A percentile compares a stretch with the other conserved stretches of the same genome.
phyloP scores from a whole-genome alignment of 2,113 vertebrate genomes.

The Morone saxatilis region DNA sequence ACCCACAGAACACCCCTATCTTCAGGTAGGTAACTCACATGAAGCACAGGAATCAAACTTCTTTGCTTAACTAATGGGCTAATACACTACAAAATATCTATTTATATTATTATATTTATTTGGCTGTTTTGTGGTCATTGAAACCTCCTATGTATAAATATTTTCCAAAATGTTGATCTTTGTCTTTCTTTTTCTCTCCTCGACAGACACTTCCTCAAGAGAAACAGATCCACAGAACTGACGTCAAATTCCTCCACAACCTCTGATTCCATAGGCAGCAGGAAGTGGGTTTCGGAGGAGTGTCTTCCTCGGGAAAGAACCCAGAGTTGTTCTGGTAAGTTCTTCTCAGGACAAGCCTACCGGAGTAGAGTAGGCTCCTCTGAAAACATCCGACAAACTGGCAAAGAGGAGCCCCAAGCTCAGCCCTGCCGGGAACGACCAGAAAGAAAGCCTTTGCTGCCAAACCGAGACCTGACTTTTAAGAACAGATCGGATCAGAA shows the following conservation, averaged over 20 bases:
- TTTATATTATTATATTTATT: not conserved
- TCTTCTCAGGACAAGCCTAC: constrained; percentile 64
- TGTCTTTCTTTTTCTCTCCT: not conserved
- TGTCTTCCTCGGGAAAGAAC: constrained; percentile 78
- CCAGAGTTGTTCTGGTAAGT: constrained; percentile 71
- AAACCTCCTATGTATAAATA: not conserved
- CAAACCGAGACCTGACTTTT: constrained; percentile 74
- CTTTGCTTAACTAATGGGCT: not conserved
- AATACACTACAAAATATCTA: not conserved
- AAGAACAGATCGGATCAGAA: constrained; percentile 65
- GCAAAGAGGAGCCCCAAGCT: constrained; percentile 52
- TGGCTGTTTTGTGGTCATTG: not conserved
- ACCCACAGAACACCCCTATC: constrained; percentile 82
- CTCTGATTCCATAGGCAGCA: constrained; percentile 57
- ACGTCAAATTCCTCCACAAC: constrained; percentile 74
- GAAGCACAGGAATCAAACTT: not conserved
- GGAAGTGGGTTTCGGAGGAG: constrained; percentile 83
- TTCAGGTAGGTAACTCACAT: constrained; percentile 77
- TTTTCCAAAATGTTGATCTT: not conserved
- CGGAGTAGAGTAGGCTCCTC: constrained; percentile 50
- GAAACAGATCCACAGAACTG: constrained; percentile 79
- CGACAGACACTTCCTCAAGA: constrained; percentile 86
- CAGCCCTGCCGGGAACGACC: constrained; percentile 48
- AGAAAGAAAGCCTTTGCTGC: constrained; percentile 74
- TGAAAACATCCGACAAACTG: constrained; percentile 60